Evolutionary conservation across 2,888 invertebrate species (phyloP).

Genomic region (Zele albiditarsus): DNA sequence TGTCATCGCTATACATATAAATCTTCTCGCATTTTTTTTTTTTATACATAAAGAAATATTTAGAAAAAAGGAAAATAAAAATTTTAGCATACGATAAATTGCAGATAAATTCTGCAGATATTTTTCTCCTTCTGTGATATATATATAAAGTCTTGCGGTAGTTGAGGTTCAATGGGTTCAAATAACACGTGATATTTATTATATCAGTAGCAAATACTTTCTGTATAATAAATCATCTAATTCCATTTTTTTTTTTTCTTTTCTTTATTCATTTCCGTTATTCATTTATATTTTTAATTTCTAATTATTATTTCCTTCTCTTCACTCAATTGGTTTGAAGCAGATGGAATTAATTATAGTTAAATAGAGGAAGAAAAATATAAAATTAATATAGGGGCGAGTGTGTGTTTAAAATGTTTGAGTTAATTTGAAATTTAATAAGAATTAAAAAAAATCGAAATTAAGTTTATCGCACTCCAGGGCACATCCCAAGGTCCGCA

Average conservation of each 20-base stretch:
- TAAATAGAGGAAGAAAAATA: constrained; percentile 32
- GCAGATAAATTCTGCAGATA: neutral
- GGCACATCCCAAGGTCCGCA: constrained; percentile 53
- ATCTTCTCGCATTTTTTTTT: neutral
- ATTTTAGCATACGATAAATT: neutral
- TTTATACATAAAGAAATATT: neutral
- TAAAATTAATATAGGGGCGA: neutral
- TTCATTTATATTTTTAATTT: neutral
- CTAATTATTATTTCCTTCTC: neutral
- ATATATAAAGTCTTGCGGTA: too few relatives aligned
- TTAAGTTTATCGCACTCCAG: constrained; percentile 50
- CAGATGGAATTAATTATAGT: neutral
- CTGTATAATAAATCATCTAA: neutral
- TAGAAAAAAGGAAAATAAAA: neutral
- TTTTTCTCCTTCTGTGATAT: too few relatives aligned
- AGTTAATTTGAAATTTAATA: constrained; percentile 4
- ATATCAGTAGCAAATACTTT: neutral
- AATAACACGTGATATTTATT: neutral
- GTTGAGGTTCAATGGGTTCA: neutral
- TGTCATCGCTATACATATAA: neutral
- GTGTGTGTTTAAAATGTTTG: constrained; percentile 29
- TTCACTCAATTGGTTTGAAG: neutral
- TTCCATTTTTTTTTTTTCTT: too few relatives aligned
- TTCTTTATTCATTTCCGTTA: neutral
- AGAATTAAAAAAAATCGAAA: constrained; percentile 5